A percentile compares a stretch with the other conserved stretches of the same genome.
Evolutionary conservation across 1,140 invertebrate genomes (phyloP).

Genomic region (Camponotus pennsylvanicus): DNA sequence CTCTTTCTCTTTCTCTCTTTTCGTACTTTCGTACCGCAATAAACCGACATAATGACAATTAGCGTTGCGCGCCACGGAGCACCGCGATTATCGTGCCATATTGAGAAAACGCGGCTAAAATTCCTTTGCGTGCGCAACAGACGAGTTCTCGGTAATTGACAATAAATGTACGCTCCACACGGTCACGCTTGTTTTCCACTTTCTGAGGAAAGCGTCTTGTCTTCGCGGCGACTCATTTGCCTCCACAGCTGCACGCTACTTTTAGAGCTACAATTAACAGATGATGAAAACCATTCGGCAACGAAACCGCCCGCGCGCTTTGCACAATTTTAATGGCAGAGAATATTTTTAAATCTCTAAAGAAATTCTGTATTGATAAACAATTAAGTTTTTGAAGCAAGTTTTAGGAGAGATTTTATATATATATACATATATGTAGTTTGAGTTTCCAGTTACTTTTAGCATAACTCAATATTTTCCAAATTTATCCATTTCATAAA

Average conservation of each 20-base stretch:
- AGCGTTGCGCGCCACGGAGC: conserved; percentile 33
- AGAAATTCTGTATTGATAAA: conserved; percentile 3
- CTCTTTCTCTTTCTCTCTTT: not conserved
- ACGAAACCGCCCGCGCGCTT: not conserved
- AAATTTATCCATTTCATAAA: not conserved
- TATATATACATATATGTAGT: not conserved
- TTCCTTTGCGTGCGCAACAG: not conserved
- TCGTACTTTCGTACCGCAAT: conserved; percentile 32
- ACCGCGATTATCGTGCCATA: conserved; percentile 65
- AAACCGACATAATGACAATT: conserved; percentile 70
- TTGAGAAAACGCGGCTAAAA: conserved; percentile 59
- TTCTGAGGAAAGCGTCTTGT: conserved; percentile 42
- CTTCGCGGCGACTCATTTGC: conserved; percentile 39
- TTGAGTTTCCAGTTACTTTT: not conserved
- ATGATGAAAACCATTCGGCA: conserved; percentile 7
- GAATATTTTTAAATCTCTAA: not conserved
- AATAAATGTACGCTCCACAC: conserved; percentile 51
- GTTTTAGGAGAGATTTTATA: not conserved
- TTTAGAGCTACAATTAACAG: conserved; percentile 1
- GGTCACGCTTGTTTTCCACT: conserved; percentile 67
- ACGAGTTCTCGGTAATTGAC: conserved; percentile 62
- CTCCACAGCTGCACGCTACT: not conserved
- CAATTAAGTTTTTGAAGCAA: not conserved
- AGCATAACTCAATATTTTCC: not conserved
- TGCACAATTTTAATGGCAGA: not conserved